Base-by-base conservation (phyloP, 2,888 invertebrate genomes). In the Cenopis cana region DNA sequence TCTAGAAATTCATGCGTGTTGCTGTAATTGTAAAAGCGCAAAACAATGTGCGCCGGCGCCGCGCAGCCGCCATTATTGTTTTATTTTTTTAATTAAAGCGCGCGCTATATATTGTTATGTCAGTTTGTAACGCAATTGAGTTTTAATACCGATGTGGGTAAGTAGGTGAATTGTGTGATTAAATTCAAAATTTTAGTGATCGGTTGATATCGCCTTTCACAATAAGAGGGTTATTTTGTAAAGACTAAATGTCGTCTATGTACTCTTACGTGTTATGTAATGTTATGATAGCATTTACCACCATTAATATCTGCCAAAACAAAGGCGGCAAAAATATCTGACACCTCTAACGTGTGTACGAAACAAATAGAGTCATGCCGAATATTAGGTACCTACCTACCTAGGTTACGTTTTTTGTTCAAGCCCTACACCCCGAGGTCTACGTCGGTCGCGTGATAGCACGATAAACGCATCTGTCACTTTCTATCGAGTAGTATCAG, bases 11-110 rank as follows among this genome's bases (percentile, higher is more conserved):
- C 62, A 59, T 56, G 56, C 49, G 24, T 36, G 66, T 56, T 24
- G 52, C 46, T 60, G 57, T 56, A 68, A 69, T 61, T 65, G 60
- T 78, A 80, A 81, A 81, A 81, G 77, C 61, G 71, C 76, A 79
- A 75, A 64, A 68, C 74, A 76, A 77, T 70, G 66, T 81, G 85
- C 84, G 80, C 83, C 76, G 81, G 85, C 86, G 86, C 83, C 84
- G 81, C 76, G 73, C 57, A 76, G 79, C 69, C 78, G 75, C 55
- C 80, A 81, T 79, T 81, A 81, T 82, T 77, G 78, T 79, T 84
- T 82, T 76, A 78, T 68, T 76, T 79, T 82, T 84, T 83, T 82
- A 78, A 29, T 36, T 65, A 57, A 33, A 78, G 78, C 78, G 71
- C 78, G 76, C 73, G 74, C 74, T 72, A 84, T 82, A 81, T 80